Evolutionary conservation across 2,888 invertebrate species (phyloP).

Genomic region (Lycophotia porphyrea): DNA sequence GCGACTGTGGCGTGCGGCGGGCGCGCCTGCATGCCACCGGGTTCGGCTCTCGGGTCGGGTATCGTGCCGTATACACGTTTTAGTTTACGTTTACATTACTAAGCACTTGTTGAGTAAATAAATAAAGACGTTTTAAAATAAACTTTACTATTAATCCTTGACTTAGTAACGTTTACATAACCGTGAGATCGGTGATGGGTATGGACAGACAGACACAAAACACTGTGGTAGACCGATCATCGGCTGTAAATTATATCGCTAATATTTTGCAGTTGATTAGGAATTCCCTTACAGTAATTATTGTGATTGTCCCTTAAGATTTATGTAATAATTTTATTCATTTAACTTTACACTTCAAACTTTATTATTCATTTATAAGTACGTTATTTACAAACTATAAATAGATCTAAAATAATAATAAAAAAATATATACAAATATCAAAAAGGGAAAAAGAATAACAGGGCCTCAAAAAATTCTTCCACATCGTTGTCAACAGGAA

Average conservation of each 20-base stretch:
- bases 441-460: not conserved
- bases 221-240: slow-evolving; percentile 48
- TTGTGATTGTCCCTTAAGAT: too few relatives aligned
- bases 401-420: too few relatives aligned
- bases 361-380: too few relatives aligned
- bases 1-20: slow-evolving; percentile 53
- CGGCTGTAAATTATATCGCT: slow-evolving; percentile 30
- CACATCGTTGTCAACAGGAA: not conserved
- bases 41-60: slow-evolving; percentile 76
- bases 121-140: slow-evolving; percentile 87
- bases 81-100: slow-evolving; percentile 87
- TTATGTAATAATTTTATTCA: too few relatives aligned
- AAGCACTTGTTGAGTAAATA: slow-evolving; percentile 89
- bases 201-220: slow-evolving; percentile 63
- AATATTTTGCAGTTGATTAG: slow-evolving; percentile 27
- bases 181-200: slow-evolving; percentile 79
- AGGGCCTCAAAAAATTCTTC: not conserved
- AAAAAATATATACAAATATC: too few relatives aligned
- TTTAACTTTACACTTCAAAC: too few relatives aligned
- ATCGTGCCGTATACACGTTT: slow-evolving; percentile 74
- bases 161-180: slow-evolving; percentile 84
- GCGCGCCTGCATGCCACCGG: slow-evolving; percentile 70
- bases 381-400: too few relatives aligned
- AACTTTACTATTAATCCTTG: slow-evolving; percentile 86
- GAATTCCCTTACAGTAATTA: not conserved